These are phyloP conservation scores for Oreochromis aureus DNA, from an alignment of 2,113 vertebrate species.

Conservation along the genomic window DNA sequence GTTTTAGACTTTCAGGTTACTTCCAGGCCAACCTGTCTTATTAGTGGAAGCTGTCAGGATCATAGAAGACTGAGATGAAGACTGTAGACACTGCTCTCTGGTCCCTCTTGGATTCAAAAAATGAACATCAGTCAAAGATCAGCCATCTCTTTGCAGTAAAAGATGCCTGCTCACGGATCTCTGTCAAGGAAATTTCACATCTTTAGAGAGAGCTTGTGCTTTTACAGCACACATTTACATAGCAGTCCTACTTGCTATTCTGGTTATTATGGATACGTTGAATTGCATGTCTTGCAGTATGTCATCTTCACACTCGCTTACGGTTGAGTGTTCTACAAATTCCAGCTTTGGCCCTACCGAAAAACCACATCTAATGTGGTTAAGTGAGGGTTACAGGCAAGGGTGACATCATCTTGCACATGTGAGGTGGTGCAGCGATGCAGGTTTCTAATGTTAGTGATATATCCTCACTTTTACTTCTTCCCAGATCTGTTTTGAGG, in stretches of 20 bases:
- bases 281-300: not conserved
- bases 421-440: not conserved
- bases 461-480: constrained; percentile 26
- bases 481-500: constrained; percentile 83
- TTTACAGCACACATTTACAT: not conserved
- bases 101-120: not conserved
- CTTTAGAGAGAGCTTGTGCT: not conserved
- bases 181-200: not conserved
- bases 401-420: not conserved
- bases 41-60: not conserved
- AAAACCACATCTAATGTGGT: not conserved
- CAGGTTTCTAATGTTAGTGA: not conserved
- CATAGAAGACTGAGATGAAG: not conserved
- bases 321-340: not conserved
- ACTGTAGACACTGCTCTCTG: not conserved
- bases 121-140: not conserved
- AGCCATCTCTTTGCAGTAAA: not conserved
- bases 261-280: not conserved
- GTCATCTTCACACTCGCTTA: not conserved
- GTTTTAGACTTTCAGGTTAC: not conserved
- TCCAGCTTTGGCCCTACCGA: fast-evolving
- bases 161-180: not conserved
- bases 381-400: not conserved
- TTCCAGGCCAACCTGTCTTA: not conserved
- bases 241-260: not conserved